Conservation (phyloP, 2,113 vertebrate species). For the Crotalus helleri region DNA sequence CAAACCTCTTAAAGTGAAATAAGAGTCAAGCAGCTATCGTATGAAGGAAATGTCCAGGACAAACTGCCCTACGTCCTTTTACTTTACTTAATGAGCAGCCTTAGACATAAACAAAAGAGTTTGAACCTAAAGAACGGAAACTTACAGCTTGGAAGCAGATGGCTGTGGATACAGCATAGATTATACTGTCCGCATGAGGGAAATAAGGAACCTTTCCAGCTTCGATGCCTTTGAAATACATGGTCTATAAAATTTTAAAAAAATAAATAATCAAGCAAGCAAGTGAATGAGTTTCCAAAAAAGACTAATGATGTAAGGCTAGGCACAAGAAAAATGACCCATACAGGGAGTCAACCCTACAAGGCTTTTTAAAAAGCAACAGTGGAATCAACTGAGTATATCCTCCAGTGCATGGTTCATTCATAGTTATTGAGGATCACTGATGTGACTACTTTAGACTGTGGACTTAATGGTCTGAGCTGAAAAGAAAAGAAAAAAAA, state of each 20-base stretch:
- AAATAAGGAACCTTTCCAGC: conserved; percentile 93
- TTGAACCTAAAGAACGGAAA: conserved; percentile 46
- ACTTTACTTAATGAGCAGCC: background rate
- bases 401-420: background rate
- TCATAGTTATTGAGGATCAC: background rate
- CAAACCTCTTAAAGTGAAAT: background rate
- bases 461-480: too few species aligned
- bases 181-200: conserved; percentile 90
- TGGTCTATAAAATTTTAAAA: conserved; percentile 73
- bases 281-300: background rate
- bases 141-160: conserved; percentile 99
- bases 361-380: background rate
- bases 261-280: conserved; percentile 19
- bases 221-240: conserved; percentile 99
- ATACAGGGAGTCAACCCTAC: background rate
- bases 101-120: conserved; percentile 18
- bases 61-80: background rate
- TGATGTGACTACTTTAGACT: too few species aligned
- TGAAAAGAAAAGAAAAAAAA: too few species aligned
- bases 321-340: too few species aligned
- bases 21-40: background rate
- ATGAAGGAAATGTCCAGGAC: background rate
- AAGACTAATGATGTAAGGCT: background rate
- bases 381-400: background rate
- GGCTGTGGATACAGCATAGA: conserved; percentile 93